A percentile compares a stretch with the other conserved stretches of the same genome.
Evolutionary conservation across 2,113 vertebrate genomes (phyloP).

Genomic region (Arenaria interpres): DNA sequence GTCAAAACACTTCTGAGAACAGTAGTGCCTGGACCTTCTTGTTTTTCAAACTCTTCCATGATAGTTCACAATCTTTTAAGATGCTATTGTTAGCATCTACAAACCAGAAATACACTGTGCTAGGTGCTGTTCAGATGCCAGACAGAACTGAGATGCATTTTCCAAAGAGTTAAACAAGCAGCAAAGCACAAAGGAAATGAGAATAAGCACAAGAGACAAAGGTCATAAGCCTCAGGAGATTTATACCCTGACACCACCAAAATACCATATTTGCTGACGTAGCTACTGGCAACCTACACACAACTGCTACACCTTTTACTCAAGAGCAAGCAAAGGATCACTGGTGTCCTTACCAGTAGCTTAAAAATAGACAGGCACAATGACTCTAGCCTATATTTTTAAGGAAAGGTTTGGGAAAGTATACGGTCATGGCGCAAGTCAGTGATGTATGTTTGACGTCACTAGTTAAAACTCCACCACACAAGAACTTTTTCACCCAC

Average conservation of each 20-base stretch:
- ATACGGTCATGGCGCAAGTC: fast-evolving
- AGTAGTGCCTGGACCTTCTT: background rate
- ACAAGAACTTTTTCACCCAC: background rate
- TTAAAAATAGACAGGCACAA: background rate
- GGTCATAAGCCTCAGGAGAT: background rate
- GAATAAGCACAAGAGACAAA: background rate
- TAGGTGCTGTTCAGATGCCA: background rate
- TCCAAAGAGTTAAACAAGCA: background rate
- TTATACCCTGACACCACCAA: background rate
- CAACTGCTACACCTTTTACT: background rate
- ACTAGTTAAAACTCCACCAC: background rate
- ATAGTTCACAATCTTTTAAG: background rate
- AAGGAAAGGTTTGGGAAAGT: background rate
- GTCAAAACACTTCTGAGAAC: background rate
- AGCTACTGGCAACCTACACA: background rate
- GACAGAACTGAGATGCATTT: background rate
- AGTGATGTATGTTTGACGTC: background rate
- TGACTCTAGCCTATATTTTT: background rate
- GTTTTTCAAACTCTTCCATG: background rate
- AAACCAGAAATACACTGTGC: background rate
- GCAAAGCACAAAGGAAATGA: background rate
- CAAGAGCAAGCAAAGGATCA: background rate
- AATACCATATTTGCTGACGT: background rate
- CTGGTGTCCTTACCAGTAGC: background rate
- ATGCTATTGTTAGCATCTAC: background rate